Evolutionary conservation across 2,797 vertebrate species (phyloP).

Genomic region (Danio aesculapii): DNA sequence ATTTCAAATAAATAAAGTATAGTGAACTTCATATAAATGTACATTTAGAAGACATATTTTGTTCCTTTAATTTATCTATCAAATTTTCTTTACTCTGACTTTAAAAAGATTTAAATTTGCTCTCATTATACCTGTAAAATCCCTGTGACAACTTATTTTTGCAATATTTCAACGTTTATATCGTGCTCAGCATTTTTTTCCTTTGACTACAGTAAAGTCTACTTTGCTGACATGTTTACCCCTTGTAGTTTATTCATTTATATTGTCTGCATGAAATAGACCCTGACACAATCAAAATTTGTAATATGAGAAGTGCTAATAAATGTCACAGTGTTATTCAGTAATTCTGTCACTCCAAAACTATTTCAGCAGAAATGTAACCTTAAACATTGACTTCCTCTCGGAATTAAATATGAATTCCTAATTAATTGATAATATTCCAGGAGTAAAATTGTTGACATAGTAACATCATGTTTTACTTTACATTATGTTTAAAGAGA

Average conservation of each 20-base stretch:
- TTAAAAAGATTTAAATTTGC: too few relatives aligned
- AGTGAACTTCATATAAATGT: too few relatives aligned
- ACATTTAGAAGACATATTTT: too few relatives aligned
- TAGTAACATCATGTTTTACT: not conserved
- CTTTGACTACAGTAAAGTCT: not conserved
- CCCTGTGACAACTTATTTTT: too few relatives aligned
- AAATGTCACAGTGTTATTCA: not conserved
- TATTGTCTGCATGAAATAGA: not conserved
- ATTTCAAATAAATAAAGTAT: too few relatives aligned
- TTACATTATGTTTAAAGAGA: too few relatives aligned
- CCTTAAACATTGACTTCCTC: not conserved
- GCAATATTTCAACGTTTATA: too few relatives aligned
- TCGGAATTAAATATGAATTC: not conserved
- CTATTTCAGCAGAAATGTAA: not conserved
- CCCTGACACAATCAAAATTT: not conserved
- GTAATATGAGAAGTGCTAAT: not conserved
- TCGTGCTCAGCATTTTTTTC: not conserved
- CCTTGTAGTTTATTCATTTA: not conserved
- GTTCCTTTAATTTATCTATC: too few relatives aligned
- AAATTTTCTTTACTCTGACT: too few relatives aligned
- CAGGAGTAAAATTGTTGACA: not conserved
- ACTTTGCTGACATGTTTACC: not conserved
- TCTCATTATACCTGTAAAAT: too few relatives aligned
- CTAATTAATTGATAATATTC: not conserved
- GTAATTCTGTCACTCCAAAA: not conserved